These are phyloP conservation scores for Vulpes ferrilata DNA, from an alignment of 2,113 vertebrate genomes.

Conservation along the genomic window DNA sequence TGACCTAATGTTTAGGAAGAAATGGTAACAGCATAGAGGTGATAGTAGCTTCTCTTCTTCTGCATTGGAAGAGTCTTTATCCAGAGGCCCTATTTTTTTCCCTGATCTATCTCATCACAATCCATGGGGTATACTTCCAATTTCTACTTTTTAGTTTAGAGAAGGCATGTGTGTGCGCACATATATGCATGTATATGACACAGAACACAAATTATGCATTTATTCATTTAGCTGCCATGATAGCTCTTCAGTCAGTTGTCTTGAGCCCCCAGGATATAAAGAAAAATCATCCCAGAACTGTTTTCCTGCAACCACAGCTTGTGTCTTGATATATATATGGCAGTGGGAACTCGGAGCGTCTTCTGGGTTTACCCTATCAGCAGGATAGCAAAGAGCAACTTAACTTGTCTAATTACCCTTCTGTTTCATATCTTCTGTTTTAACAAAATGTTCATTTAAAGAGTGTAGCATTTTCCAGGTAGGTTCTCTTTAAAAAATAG, in stretches of 20 bases:
- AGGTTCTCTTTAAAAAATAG: constrained; percentile 37
- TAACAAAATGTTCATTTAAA: constrained; percentile 43
- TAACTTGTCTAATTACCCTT: constrained; percentile 66
- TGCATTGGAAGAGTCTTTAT: not conserved
- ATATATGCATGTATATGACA: not conserved
- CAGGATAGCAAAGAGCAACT: constrained; percentile 7
- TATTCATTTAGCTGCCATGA: not conserved
- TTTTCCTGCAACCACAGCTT: not conserved
- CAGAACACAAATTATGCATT: not conserved
- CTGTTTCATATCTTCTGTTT: constrained; percentile 31
- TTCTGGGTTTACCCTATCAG: constrained; percentile 42
- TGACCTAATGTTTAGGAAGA: not conserved
- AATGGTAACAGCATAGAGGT: not conserved
- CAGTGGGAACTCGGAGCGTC: not conserved
- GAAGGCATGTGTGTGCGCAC: not conserved
- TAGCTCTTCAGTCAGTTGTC: not conserved
- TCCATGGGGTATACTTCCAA: not conserved
- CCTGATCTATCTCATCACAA: not conserved
- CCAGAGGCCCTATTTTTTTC: not conserved
- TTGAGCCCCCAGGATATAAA: not conserved
- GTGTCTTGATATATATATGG: not conserved
- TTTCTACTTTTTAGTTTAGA: not conserved
- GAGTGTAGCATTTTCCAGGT: not conserved
- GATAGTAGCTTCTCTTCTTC: not conserved
- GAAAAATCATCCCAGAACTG: constrained; percentile 35